Evolutionary conservation across 2,888 invertebrate genomes (phyloP), one percentile per base, ranked within the genome.

Genomic region (Achlya flavicornis): DNA sequence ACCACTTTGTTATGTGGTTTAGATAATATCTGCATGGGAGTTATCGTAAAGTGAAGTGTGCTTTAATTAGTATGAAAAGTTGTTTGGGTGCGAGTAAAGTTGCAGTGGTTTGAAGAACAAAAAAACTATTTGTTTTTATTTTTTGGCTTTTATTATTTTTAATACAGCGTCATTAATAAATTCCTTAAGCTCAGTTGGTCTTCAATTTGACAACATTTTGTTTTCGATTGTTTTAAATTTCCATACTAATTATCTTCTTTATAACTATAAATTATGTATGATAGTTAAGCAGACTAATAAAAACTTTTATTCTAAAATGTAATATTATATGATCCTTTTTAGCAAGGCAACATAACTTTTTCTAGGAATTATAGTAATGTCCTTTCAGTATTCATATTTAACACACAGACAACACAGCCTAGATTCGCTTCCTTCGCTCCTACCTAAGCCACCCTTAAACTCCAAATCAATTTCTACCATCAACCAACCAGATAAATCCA

Each of bases 1-100:
- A 41, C 41, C 60, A 60, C 60, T 60, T 32, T 41, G 41, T 59
- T 35, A 38, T 19, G 53, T 53, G 59, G 38, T n/a, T 60, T 16
- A 60, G 38, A 41, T 41, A 19, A 60, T 19, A 41, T 60, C 41
- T 60, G 41, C 38, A 19, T 59, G 35, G 7, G 35, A 41, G 41
- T 60, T 16, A 41, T 60, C 41, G 41, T 35, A n/a, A 12, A 60
- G 12, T 60, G 41, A 41, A 41, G 38, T 41, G 43, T 26, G 8
- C 53, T 53, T 53, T 53, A 53, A 53, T 53, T 53, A 53, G 19
- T 19, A 53, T 53, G 8, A 53, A 0, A 19, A 19, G 16, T 48
- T 53, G 16, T 3, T 53, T 19, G 14, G 53, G 53, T 53, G 53
- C 16, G 8, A 19, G 3, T 10, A 10, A n/a, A n/a, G 53, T 10